Evolutionary conservation across 2,888 invertebrate species (phyloP).

Genomic region (Anoncus sp.): DNA sequence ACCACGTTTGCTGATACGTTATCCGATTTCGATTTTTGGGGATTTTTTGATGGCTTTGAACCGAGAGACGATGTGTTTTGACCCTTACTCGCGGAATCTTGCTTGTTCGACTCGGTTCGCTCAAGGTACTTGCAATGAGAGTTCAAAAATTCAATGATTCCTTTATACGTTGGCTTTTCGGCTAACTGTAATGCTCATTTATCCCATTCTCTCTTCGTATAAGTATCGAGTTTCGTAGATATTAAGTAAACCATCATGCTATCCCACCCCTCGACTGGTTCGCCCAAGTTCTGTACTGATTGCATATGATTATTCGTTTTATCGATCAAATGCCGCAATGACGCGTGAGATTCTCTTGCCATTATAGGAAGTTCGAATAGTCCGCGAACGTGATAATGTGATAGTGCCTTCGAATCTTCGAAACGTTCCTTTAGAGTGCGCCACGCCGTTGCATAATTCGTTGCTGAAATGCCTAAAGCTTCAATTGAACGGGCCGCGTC

Average conservation of each 20-base stretch:
- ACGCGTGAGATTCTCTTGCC: slow-evolving; percentile 8
- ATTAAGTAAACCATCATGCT: slow-evolving; percentile 17
- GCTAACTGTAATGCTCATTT: slow-evolving; percentile 2
- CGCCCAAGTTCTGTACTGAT: slow-evolving; percentile 21
- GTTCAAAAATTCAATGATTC: slow-evolving; percentile 22
- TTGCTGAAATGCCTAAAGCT: slow-evolving; percentile 5
- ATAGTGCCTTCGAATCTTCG: slow-evolving; percentile 19
- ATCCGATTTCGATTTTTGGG: slow-evolving; percentile 12
- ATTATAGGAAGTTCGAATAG: slow-evolving; percentile 16
- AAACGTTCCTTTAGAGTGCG: slow-evolving; percentile 14
- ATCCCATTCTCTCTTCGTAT: slow-evolving; percentile 27
- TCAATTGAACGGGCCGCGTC: slow-evolving; percentile 8
- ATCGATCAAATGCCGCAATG: slow-evolving; percentile 20
- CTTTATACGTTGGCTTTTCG: slow-evolving; percentile 13
- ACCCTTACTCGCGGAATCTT: background rate
- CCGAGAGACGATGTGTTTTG: background rate
- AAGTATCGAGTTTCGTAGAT: slow-evolving; percentile 23
- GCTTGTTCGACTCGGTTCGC: background rate
- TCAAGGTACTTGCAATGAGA: slow-evolving; percentile 42
- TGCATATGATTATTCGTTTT: background rate
- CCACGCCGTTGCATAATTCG: slow-evolving; percentile 1
- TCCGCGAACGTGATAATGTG: slow-evolving; percentile 21
- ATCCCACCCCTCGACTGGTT: slow-evolving; percentile 11
- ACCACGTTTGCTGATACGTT: slow-evolving; percentile 6
- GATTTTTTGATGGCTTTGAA: background rate